These are phyloP conservation scores for Plectropomus leopardus DNA, from an alignment of 2,113 vertebrate genomes.

Conservation along the genomic window DNA sequence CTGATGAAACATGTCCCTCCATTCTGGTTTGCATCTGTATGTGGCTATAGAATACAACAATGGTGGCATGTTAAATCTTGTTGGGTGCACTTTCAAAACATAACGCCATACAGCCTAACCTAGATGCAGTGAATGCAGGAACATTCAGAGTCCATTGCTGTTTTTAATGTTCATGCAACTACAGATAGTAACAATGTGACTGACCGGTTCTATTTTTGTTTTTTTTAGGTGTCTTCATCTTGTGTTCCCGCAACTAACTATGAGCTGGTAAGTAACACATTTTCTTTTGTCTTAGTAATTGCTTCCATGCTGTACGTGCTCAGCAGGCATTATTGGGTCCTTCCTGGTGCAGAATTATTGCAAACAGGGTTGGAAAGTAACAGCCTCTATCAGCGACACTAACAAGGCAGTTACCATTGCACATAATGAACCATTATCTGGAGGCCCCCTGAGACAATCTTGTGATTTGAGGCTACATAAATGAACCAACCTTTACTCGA, in stretches of 20 bases:
- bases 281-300: slow-evolving; percentile 25
- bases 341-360: slow-evolving; percentile 38
- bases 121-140: not conserved
- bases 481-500: slow-evolving; percentile 31
- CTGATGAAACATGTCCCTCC: not conserved
- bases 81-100: not conserved
- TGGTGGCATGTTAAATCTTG: not conserved
- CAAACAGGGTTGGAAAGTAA: slow-evolving; percentile 39
- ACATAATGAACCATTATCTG: slow-evolving; percentile 62
- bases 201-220: slow-evolving; percentile 32
- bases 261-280: slow-evolving; percentile 88
- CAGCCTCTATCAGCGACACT: slow-evolving; percentile 45
- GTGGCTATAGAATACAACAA: not conserved
- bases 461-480: slow-evolving; percentile 53
- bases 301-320: slow-evolving; percentile 53
- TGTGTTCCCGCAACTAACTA: slow-evolving; percentile 90
- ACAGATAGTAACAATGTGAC: not conserved
- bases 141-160: not conserved
- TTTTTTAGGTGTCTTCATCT: slow-evolving; percentile 88
- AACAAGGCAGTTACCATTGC: slow-evolving; percentile 55
- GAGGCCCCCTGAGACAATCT: slow-evolving; percentile 46
- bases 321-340: slow-evolving; percentile 35
- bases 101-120: not conserved
- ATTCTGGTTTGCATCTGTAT: not conserved
- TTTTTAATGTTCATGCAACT: not conserved